Base-by-base conservation (phyloP, 2,888 invertebrate species). In the Caenorhabditis sp. region DNA sequence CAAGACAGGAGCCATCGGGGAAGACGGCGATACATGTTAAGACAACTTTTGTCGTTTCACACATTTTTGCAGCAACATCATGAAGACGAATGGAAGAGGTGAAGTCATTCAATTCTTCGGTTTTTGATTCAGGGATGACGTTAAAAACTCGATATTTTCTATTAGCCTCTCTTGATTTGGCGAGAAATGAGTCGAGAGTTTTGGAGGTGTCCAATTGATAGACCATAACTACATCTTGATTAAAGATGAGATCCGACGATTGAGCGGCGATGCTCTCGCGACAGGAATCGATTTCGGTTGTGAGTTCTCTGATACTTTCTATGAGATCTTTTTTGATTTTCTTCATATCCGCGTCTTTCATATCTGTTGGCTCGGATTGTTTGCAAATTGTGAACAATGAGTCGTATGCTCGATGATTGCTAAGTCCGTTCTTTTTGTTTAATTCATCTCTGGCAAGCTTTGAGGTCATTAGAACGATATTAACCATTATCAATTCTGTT, bases 1-100 rank as follows among this genome's bases (percentile, higher is more conserved):
- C 77, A 3, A 85, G 70, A 65, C 83, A 83, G 1, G 79, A 79
- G 3, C 85, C 85, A 67, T 85, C 85, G 5, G 84, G 84, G 57
- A 85, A 80, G 17, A 85, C 80, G 12, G 83, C 81, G 0, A 77
- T 74, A 5, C 82, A 78, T 8, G 82, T 74, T 1, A 85, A 68
- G 14, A 85, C 79, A 17, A 85, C 84, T 69, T 78, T 80, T 43
- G 80, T 70, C 12, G 71, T 72, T 54, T 78, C 75, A 21, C 64
- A 59, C 68, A 80, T 78, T 59, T 67, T 68, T 0, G 69, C 59
- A 14, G 67, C 78, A 10, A 77, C 77, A 26, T 80, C 80, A 20
- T 59, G 62, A 10, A 78, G 59, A 7, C 63, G 59, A 12, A 78
- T 69, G 1, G 76, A 72, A 0, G 70, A 57, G 4, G 67, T 69